These are phyloP conservation scores for Macaria liturata DNA, from an alignment of 2,888 invertebrate species.

Conservation along the genomic window DNA sequence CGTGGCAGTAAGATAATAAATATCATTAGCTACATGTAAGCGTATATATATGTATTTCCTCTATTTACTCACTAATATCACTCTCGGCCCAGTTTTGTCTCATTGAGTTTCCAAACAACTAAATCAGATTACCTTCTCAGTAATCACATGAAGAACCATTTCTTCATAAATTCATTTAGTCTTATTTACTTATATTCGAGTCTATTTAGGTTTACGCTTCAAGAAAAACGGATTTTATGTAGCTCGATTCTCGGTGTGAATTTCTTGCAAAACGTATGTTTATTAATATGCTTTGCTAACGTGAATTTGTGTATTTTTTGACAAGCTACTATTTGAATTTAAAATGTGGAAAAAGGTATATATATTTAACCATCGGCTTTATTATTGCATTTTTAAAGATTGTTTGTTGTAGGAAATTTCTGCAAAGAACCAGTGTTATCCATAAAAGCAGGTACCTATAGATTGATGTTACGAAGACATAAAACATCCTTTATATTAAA, in stretches of 20 bases:
- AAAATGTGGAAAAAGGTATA: not conserved
- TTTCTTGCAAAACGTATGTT: not conserved
- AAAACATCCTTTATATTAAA: too few species aligned
- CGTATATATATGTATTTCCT: not conserved
- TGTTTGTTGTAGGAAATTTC: too few species aligned
- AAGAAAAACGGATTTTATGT: not conserved
- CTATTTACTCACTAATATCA: not conserved
- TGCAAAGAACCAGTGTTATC: too few species aligned
- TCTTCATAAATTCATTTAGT: not conserved
- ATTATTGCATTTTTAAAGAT: too few species aligned
- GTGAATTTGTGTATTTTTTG: not conserved
- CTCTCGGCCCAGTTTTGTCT: conserved; percentile 1
- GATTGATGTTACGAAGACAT: too few species aligned
- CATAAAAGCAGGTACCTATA: too few species aligned
- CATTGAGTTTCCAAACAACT: conserved; percentile 6
- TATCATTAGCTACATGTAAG: not conserved
- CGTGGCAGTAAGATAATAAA: too few species aligned
- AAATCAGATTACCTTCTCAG: conserved; percentile 9
- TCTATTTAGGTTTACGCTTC: not conserved
- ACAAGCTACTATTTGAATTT: not conserved
- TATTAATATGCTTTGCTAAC: not conserved
- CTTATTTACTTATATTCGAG: not conserved
- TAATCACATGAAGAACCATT: conserved; percentile 3
- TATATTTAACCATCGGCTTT: not conserved
- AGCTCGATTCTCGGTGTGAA: not conserved